phyloP scores from a whole-genome alignment of 2,113 vertebrate species.

The Eulacestoma nigropectus region DNA sequence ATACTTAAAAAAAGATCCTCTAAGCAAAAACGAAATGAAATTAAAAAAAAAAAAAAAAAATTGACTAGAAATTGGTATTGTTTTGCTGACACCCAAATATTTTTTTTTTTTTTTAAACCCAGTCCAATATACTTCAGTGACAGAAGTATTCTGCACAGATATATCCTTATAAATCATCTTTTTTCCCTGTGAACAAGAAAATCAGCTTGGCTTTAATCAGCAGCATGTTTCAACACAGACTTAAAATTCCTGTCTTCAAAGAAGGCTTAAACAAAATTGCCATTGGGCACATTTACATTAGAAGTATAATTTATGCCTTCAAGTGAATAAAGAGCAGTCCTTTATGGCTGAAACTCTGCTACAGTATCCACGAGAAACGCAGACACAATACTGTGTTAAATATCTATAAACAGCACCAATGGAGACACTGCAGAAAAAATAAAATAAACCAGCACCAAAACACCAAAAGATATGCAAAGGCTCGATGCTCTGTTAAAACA shows the following conservation, averaged over 20 bases:
- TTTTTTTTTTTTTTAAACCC: background rate
- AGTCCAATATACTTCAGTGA: background rate
- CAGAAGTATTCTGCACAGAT: background rate
- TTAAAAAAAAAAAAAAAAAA: background rate
- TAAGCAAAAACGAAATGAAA: background rate
- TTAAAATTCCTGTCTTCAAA: constrained; percentile 46
- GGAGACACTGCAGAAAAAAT: background rate
- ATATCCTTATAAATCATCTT: background rate
- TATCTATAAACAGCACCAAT: background rate
- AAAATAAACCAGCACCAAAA: background rate
- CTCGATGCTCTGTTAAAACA: background rate
- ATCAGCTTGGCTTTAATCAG: constrained; percentile 36
- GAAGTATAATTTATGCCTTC: constrained; percentile 51
- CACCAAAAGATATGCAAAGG: background rate
- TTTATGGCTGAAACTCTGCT: constrained; percentile 60
- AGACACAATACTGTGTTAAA: constrained; percentile 21
- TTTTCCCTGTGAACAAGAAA: background rate
- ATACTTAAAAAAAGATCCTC: background rate
- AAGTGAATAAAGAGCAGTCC: constrained; percentile 47
- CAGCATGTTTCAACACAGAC: constrained; percentile 2
- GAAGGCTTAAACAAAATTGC: constrained; percentile 10
- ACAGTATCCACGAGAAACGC: constrained; percentile 14
- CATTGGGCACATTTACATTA: constrained; percentile 24
- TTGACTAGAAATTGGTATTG: background rate
- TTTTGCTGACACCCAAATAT: background rate